phyloP scores from a whole-genome alignment of 2,113 vertebrate genomes.

The Anolis carolinensis region DNA sequence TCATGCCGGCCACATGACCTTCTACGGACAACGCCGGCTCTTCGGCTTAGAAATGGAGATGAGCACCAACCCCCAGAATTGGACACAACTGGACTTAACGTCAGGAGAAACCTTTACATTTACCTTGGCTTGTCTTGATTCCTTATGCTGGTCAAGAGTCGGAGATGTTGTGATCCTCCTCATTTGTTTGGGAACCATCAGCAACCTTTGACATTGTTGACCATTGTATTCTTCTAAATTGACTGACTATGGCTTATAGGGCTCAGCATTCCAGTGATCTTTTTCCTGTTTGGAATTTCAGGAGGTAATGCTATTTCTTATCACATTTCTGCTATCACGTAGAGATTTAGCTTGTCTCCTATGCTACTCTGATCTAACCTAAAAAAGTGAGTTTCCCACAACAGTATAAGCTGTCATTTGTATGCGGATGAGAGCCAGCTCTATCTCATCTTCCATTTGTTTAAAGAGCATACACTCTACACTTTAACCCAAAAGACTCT shows the following conservation, averaged over 20 bases:
- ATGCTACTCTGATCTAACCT: no score
- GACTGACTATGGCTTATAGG: neutral
- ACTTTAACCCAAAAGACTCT: no score
- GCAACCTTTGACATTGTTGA: no score
- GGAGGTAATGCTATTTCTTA: neutral
- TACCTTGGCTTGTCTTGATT: neutral
- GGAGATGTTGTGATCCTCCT: neutral
- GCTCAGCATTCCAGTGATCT: neutral
- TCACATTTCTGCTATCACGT: neutral
- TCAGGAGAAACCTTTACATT: no score
- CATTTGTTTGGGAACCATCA: neutral
- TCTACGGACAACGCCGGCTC: no score
- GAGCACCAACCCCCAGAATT: no score
- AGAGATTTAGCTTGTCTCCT: neutral
- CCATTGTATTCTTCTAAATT: neutral
- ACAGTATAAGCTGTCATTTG: neutral
- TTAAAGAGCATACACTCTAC: neutral
- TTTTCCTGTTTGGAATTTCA: neutral
- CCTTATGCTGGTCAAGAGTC: neutral
- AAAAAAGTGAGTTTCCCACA: neutral
- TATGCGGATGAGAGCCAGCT: neutral
- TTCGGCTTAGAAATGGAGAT: no score
- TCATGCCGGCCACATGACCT: no score
- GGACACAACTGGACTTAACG: no score
- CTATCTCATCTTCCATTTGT: neutral